These are phyloP conservation scores for Falco berigora DNA, from an alignment of 2,797 vertebrate genomes.

Conservation along the genomic window DNA sequence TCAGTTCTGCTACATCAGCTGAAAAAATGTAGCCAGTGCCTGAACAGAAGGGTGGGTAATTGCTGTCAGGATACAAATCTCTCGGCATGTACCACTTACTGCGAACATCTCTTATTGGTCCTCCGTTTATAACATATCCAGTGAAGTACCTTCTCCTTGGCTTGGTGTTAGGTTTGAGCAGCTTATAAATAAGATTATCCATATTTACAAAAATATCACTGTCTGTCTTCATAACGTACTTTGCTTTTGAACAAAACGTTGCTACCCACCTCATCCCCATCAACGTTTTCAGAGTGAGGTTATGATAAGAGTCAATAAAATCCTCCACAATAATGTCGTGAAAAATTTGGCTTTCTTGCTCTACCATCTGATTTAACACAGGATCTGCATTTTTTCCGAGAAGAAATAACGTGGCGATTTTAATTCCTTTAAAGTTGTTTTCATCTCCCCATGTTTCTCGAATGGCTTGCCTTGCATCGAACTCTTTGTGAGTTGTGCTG, in stretches of 20 bases:
- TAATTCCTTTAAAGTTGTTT: conserved; percentile 88
- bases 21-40: conserved; percentile 97
- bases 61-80: conserved; percentile 93
- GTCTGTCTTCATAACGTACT: conserved; percentile 97
- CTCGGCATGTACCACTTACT: conserved; percentile 99
- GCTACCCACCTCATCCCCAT: conserved; percentile 99
- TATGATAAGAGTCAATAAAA: conserved; percentile 96
- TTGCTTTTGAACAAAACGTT: conserved; percentile 90
- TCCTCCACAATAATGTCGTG: conserved; percentile 97
- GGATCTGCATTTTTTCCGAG: conserved; percentile 86
- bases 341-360: conserved; percentile 98
- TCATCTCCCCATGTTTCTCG: conserved; percentile 96
- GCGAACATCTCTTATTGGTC: conserved; percentile 93
- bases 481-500: conserved; percentile 98
- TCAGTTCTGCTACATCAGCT: conserved; percentile 91
- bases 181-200: conserved; percentile 97
- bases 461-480: conserved; percentile 95
- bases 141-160: conserved; percentile 93
- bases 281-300: conserved; percentile 95
- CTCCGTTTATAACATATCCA: conserved; percentile 93
- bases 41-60: conserved; percentile 96
- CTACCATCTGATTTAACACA: conserved; percentile 97
- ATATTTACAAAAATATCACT: conserved; percentile 99
- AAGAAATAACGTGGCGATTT: conserved; percentile 89
- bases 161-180: conserved; percentile 92